Evolutionary conservation across 1,140 invertebrate genomes (phyloP), one percentile per base, ranked within the genome.

Genomic region (Proales similis): DNA sequence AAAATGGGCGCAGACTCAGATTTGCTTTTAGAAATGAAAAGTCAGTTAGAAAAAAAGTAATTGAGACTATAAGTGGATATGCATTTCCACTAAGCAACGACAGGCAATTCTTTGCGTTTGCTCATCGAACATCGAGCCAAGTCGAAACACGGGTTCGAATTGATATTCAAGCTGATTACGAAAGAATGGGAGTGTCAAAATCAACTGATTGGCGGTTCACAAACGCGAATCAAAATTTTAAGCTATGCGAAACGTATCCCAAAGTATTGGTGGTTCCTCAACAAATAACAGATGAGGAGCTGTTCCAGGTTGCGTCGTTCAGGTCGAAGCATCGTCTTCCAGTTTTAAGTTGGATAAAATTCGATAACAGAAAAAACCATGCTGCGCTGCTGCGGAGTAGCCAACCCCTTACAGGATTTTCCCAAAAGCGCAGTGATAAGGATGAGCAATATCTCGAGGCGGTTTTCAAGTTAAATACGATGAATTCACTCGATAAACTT

Each of bases 331-430:
- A 84, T 26, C 80, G 92, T 63, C 83, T 96, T 68, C 91, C 92
- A 4, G 85, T 87, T 5, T 85, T 91, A 47, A 88, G 93, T 11
- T 97, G 91, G 91, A 22, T 14, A 0, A n/a, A n/a, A n/a, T n/a
- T n/a, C n/a, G 85, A 90, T 67, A 36, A 5, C 7, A 11, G 19
- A 83, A 84, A 65, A 86, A 92, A 89, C 74, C 90, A 91, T 38
- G 88, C 88, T 19, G 87, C 95, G 27, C 84, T 96, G 67, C 87
- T 88, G 1, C 82, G 92, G 11, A 89, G 86, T 68, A 89, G 87
- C 72, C 90, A 95, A 73, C 90, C 90, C 0, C 85, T 89, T 75
- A 85, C 90, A 17, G 90, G 90, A 38, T 90, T 88, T 85, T 80
- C 94, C 3, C 86, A 88, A 43, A 93, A 90, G 88, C 79, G 91